Base-by-base conservation (phyloP, 2,888 invertebrate species). In the Helleia helle region DNA sequence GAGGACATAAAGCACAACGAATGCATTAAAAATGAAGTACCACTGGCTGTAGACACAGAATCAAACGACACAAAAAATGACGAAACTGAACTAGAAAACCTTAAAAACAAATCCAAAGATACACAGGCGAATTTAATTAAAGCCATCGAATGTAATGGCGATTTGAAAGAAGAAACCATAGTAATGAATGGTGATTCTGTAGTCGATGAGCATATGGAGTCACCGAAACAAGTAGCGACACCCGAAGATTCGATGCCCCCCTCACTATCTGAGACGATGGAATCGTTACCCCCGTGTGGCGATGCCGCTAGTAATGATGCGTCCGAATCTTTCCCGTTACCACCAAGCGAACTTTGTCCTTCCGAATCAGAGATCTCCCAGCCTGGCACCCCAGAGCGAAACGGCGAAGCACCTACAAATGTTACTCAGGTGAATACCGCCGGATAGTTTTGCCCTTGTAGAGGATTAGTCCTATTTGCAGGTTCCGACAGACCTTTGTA, bases 381-480 rank as follows among this genome's bases (percentile, higher is more conserved):
- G 44, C 42, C 50, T 36, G 41, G 44, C 26, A 26, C 49, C 14
- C 47, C 51, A 50, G 47, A 50, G 44, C 52, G 49, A 42, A 41
- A 43, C 31, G 36, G 41, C 28, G 46, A 39, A 42, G 41, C 50
- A 38, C 42, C 44, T 46, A 40, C 47, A 29, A 44, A 45, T 49
- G 45, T 56, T 50, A 59, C 62, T 50, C 83, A 84, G 83, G 83
- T 84, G 81, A 81, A 66, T 80, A 80, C 70, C 61, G 67, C 49
- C 65, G 69, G 71, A 62, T 60, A 55, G 58, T 63, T 70, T 72
- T 68, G 71, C 68, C 67, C 68, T 71, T 61, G 81, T 81, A 81
- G 81, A 75, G 70, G 77, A 71, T 65, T 79, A 76, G 75, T 64
- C 63, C 59, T 71, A 66, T 59, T 65, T 49, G 69, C 66, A 58